Evolutionary conservation across 2,797 vertebrate genomes (phyloP).

Genomic region (Falco concolor): DNA sequence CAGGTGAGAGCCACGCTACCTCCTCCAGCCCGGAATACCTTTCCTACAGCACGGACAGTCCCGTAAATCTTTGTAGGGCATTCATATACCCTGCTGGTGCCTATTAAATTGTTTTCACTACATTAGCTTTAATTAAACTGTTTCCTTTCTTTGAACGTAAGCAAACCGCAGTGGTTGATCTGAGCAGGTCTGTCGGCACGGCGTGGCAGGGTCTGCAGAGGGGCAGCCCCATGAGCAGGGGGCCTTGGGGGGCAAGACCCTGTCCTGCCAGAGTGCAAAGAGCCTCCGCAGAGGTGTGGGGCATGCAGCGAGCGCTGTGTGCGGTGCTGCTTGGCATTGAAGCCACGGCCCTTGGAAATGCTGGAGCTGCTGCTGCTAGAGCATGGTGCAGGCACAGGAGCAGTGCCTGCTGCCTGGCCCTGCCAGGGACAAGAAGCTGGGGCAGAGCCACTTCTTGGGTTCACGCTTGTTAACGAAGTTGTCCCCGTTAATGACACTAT

Average conservation of each 20-base stretch:
- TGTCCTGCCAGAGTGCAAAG: accelerated
- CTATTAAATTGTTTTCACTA: not conserved
- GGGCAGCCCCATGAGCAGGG: not conserved
- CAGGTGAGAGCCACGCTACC: not conserved
- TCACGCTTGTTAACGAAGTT: slow-evolving; percentile 44
- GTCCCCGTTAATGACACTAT: slow-evolving; percentile 27
- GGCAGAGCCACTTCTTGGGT: not conserved
- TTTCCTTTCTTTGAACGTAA: not conserved
- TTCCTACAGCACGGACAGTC: no score
- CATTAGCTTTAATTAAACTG: not conserved
- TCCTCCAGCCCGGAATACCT: not conserved
- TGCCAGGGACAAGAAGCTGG: not conserved
- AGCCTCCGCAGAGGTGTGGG: not conserved
- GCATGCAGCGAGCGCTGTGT: accelerated
- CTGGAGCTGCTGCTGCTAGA: not conserved
- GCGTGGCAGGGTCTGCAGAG: not conserved
- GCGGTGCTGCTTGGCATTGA: not conserved
- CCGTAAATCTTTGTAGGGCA: not conserved
- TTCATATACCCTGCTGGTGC: not conserved
- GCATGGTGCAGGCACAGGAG: accelerated
- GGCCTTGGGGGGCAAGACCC: not conserved
- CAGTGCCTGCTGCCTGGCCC: not conserved
- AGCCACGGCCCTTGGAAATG: not conserved
- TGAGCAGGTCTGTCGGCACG: not conserved
- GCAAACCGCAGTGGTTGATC: not conserved